These are phyloP conservation scores for Hapalemur alaotrensis DNA, from an alignment of 2,797 vertebrate species.

Conservation along the genomic window DNA sequence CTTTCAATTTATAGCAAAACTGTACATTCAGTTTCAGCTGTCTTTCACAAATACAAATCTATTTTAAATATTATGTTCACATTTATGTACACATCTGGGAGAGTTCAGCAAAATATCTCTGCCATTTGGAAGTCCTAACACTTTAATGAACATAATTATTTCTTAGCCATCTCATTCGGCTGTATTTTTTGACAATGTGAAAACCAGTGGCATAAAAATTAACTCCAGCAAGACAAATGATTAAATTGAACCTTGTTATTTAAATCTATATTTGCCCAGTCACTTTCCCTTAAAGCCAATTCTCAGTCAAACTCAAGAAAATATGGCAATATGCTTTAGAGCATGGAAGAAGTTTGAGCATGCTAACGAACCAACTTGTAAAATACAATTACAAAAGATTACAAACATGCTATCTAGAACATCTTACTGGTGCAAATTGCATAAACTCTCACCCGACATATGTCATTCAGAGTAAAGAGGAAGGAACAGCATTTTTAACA, in stretches of 20 bases:
- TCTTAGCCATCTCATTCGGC: slow-evolving; percentile 44
- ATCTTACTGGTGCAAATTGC: slow-evolving; percentile 66
- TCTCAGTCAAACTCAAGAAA: slow-evolving; percentile 74
- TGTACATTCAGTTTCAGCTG: slow-evolving; percentile 36
- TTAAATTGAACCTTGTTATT: slow-evolving; percentile 53
- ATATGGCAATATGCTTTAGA: slow-evolving; percentile 54
- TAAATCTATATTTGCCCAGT: slow-evolving; percentile 54
- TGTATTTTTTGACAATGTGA: slow-evolving; percentile 65
- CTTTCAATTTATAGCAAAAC: slow-evolving; percentile 64
- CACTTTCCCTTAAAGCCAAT: slow-evolving; percentile 54
- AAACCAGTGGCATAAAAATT: slow-evolving; percentile 57
- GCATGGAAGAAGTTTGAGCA: slow-evolving; percentile 66
- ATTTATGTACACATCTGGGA: slow-evolving; percentile 64
- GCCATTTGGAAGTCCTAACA: slow-evolving; percentile 45
- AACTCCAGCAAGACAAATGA: slow-evolving; percentile 57
- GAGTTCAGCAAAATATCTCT: slow-evolving; percentile 52
- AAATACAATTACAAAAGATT: slow-evolving; percentile 65
- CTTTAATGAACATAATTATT: slow-evolving; percentile 45
- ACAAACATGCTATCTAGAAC: slow-evolving; percentile 61
- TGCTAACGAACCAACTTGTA: slow-evolving; percentile 55
- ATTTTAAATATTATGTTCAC: slow-evolving; percentile 67
- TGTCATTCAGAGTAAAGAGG: slow-evolving; percentile 67
- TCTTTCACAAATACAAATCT: slow-evolving; percentile 61
- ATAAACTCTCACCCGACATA: slow-evolving; percentile 60
- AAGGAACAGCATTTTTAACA: slow-evolving; percentile 65